Evolutionary conservation across 2,797 vertebrate species (phyloP).

Genomic region (Miichthys miiuy): DNA sequence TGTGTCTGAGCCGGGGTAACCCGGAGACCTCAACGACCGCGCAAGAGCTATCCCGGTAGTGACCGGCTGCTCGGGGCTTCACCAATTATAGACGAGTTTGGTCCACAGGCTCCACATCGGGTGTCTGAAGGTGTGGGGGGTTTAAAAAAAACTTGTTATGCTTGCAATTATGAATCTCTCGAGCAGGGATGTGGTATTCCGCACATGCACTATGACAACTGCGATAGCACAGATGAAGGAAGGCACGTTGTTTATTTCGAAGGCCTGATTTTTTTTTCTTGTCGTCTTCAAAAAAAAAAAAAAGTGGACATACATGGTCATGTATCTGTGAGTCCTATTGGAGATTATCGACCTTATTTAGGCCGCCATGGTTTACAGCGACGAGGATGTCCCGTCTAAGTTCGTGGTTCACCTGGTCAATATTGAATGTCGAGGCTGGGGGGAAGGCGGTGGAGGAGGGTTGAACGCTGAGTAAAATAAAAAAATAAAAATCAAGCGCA

Average conservation of each 20-base stretch:
- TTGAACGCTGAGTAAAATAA: slow-evolving; percentile 18
- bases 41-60: slow-evolving; percentile 76
- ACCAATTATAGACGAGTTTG: slow-evolving; percentile 69
- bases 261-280: slow-evolving; percentile 58
- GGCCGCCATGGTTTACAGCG: slow-evolving; percentile 77
- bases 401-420: slow-evolving; percentile 81
- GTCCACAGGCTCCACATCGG: slow-evolving; percentile 49
- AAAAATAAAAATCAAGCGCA: slow-evolving; percentile 40
- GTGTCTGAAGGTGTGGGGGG: slow-evolving; percentile 45
- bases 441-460: slow-evolving; percentile 16
- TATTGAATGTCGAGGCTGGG: slow-evolving; percentile 59
- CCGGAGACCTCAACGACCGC: slow-evolving; percentile 78
- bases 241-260: slow-evolving; percentile 69
- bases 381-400: slow-evolving; percentile 82
- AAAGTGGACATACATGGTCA: slow-evolving; percentile 66
- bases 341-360: slow-evolving; percentile 77
- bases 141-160: slow-evolving; percentile 62
- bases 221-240: slow-evolving; percentile 59
- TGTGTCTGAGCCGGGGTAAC: slow-evolving; percentile 77
- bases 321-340: slow-evolving; percentile 62
- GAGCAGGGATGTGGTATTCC: slow-evolving; percentile 45
- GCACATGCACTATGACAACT: slow-evolving; percentile 66
- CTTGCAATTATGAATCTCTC: slow-evolving; percentile 25
- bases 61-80: slow-evolving; percentile 75
- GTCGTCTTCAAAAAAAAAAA: slow-evolving; percentile 61